A percentile compares a stretch with the other conserved stretches of the same genome.
Conservation (phyloP, 23 tunicate genomes). For the Corella eumyota region DNA sequence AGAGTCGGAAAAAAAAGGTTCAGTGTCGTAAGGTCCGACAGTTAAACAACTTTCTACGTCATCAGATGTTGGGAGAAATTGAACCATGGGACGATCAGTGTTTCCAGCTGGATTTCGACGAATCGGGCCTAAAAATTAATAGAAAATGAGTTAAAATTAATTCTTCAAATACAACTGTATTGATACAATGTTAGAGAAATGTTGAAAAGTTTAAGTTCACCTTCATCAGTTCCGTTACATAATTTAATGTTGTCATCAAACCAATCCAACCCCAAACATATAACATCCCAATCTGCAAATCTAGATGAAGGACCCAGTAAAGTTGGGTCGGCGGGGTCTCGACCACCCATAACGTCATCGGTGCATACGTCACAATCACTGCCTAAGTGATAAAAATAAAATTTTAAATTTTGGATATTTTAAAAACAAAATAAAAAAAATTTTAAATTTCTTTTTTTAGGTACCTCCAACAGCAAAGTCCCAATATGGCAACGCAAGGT, state of each 20-base stretch:
- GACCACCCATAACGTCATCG: conserved; percentile 57
- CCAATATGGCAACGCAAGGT: conserved; percentile 84
- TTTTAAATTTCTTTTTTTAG: too few species aligned
- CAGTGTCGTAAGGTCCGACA: conserved; percentile 27
- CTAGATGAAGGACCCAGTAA: conserved; percentile 33
- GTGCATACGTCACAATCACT: conserved; percentile 67
- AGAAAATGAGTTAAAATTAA: too few species aligned
- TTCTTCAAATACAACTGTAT: too few species aligned
- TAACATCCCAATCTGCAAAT: conserved; percentile 75
- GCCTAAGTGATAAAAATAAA: conserved; percentile 23
- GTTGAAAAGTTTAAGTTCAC: too few species aligned
- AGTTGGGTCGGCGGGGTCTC: conserved; percentile 35
- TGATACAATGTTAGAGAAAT: too few species aligned
- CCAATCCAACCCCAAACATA: conserved; percentile 74
- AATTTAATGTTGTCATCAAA: conserved; percentile 74
- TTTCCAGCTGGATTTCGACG: conserved; percentile 52
- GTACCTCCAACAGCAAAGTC: conserved; percentile 83
- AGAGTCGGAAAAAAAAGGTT: conserved; percentile 40
- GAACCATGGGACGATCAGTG: conserved; percentile 41
- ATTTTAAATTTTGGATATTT: too few species aligned
- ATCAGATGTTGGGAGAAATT: conserved; percentile 22
- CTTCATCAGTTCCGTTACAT: conserved; percentile 79
- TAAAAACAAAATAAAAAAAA: too few species aligned
- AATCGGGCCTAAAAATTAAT: conserved; percentile 21
- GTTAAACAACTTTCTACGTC: conserved; percentile 36